Base-by-base conservation (phyloP, 1,140 invertebrate species). In the Oppia nitens region DNA sequence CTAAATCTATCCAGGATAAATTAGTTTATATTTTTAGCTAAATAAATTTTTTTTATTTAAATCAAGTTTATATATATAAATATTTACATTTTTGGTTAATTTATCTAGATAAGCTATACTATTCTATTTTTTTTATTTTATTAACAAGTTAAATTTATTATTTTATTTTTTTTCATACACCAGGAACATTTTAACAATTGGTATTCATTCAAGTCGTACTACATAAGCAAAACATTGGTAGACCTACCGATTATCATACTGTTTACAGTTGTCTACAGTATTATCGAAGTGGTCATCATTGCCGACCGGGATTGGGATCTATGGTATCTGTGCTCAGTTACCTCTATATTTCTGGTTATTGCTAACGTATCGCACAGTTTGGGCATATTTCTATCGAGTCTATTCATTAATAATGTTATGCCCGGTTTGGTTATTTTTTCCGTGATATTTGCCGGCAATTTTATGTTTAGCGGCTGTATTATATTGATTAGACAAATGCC, bases 401-500 rank as follows among this genome's bases (percentile, higher is more conserved):
- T 40, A 32, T 60, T 60, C 25, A 28, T 60, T 11, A 60, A 59
- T 17, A 57, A 59, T 60, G 53, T 60, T 1, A 47, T 26, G 2
- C 45, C 55, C 45, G 89, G 89, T 0, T 87, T 93, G 32, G 94
- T 92, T 68, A 76, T 94, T 27, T 90, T 88, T 2, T 90, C 90
- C 26, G 86, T 94, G 9, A 24, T 83, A 83, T 47, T 84, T 86
- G 27, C 92, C 92, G 61, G 90, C 87, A 12, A 92, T 25, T 79
- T 94, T 25, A 74, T 95, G 20, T 94, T 77, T 63, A 73, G 71
- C 62, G 91, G 90, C 9, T 94, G 94, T 75, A 94, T 95, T 74
- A 85, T 93, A 23, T 90, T 87, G 67, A 84, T 94, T 69, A 82
- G 87, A 64, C 86, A 87, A n/a, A 89, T 95, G 66, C 90, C 90